phyloP scores from a whole-genome alignment of 2,888 invertebrate species.

The Hartigia nigra region DNA sequence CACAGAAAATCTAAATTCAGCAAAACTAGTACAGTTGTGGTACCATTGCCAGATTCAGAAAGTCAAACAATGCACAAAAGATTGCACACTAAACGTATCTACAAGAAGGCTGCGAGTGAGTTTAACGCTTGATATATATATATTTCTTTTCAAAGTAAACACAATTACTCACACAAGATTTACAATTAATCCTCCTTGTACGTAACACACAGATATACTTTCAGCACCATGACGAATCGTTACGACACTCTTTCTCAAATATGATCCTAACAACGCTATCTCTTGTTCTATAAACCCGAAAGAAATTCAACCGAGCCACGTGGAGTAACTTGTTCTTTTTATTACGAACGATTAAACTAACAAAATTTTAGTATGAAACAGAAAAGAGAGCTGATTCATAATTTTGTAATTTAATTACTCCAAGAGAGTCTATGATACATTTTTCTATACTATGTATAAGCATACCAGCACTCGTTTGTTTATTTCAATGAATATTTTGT shows the following conservation, averaged over 20 bases:
- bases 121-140: neutral
- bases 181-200: neutral
- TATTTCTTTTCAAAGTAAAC: neutral
- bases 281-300: neutral
- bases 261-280: neutral
- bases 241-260: slow-evolving; percentile 1
- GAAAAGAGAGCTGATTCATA: neutral
- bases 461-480: too few species aligned
- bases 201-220: neutral
- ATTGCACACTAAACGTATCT: slow-evolving; percentile 6
- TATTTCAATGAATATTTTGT: too few species aligned
- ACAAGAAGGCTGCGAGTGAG: neutral
- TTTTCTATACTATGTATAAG: neutral
- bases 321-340: neutral
- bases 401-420: neutral
- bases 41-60: slow-evolving; percentile 10
- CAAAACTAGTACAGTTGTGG: slow-evolving; percentile 8
- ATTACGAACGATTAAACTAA: neutral
- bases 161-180: neutral
- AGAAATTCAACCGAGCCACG: neutral
- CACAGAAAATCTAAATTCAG: neutral
- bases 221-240: neutral
- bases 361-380: neutral
- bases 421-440: neutral
- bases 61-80: neutral